Base-by-base conservation (phyloP, 2,888 invertebrate genomes). In the Athalia rosae region DNA sequence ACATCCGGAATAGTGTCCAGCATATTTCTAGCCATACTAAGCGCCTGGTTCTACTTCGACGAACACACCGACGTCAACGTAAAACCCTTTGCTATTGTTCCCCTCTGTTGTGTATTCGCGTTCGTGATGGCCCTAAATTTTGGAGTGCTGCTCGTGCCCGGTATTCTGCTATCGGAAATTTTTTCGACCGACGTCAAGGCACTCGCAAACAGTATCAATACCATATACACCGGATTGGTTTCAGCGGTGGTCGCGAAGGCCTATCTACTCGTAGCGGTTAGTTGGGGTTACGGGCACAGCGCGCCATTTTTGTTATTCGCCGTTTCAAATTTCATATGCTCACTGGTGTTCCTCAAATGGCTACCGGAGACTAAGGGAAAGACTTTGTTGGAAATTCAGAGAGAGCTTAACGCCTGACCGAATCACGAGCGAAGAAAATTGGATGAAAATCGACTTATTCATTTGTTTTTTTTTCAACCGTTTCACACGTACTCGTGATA, bases 291-390 rank as follows among this genome's bases (percentile, higher is more conserved):
- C 8, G 86, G 86, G 0, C 84, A 86, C 73, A 82, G 84, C 4
- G 15, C 81, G 4, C 84, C 84, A 0, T 87, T 85, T 13, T 56
- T 85, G 4, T 76, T 43, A 0, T 85, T 83, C 66, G 79, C 77
- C 9, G 41, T 80, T 2, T 28, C 82, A 9, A 76, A 82, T 3
- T 82, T 80, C 67, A 0, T 74, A 13, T 77, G 80, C 45, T 84
- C 83, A 0, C 43, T 15, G 0, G 0, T 80, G 4, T 74, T 85
- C 5, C 53, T 82, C 0, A 58, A 53, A 5, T 76, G 85, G 7
- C 79, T 82, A 4, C 85, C 85, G 3, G 87, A 87, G 76, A 87
- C 85, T 4, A 87, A 84, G 76, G 86, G 87, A 11, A 86, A 85
- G 78, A 84, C 81, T 0, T 83, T 86, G 15, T 58, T 80, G 5